Evolutionary conservation across 2,113 vertebrate genomes (phyloP), one percentile per base, ranked within the genome.

Genomic region (Gyps fulvus): DNA sequence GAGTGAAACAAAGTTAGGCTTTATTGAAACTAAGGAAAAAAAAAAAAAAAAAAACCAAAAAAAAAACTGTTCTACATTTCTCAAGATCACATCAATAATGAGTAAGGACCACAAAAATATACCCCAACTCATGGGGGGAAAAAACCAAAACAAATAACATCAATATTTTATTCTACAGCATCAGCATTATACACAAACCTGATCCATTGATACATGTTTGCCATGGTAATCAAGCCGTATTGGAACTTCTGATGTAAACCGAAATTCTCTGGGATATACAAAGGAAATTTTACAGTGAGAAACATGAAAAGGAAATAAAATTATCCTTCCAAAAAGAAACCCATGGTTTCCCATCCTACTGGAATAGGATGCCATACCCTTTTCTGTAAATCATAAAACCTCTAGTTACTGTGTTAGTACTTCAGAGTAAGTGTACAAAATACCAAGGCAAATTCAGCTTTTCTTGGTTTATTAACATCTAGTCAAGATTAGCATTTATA

Each of bases 191-290:
- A 42, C 77, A 93, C 98, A 83, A 87, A 99, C 98, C 98, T 99
- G 98, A 90, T 99, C 98, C 98, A 99, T 99, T 43, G 99, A 99
- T 13, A 99, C 98, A 3, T 99, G 99, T 93, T 99, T 99, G 65
- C 99, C 99, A 1, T 99, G 99, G 96, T 99, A 99, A 98, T 99
- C 99, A 83, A 99, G 98, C 6, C 99, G 98, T 95, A 99, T 99
- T 3, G 99, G 99, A 97, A 99, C 99, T 97, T 99, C 99, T 36
- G 99, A 99, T 2, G 99, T 99, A 96, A 99, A 99, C 31, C 99
- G 98, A 97, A 99, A 99, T 98, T 99, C 99, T 98, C 99, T 99
- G 94, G 70, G 47, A 95, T 25, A 67, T 20, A 84, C 2, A 94
- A 79, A 89, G 40, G 13, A 79, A 80, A 91, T 84, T 80, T 86